These are phyloP conservation scores for Syrmaticus mikado DNA, from an alignment of 2,113 vertebrate genomes.

Conservation along the genomic window DNA sequence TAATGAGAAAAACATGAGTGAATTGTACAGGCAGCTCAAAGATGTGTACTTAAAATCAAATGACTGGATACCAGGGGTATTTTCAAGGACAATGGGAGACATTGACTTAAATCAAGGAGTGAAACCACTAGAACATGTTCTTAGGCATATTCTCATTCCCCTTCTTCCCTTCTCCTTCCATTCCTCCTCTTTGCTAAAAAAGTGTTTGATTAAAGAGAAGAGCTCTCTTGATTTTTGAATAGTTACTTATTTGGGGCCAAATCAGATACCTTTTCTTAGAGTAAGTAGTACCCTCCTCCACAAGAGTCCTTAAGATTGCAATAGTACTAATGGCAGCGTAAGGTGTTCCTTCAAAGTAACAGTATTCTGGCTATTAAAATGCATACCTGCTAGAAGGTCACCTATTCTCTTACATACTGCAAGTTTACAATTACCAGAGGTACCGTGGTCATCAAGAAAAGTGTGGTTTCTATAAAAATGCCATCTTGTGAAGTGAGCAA, in stretches of 20 bases:
- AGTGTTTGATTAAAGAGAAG: slow-evolving; percentile 57
- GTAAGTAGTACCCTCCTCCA: neutral
- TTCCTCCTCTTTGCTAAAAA: slow-evolving; percentile 4
- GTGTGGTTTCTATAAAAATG: neutral
- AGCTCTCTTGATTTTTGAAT: slow-evolving; percentile 33
- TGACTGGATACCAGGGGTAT: slow-evolving; percentile 2
- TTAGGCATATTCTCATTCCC: neutral
- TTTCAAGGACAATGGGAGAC: slow-evolving; percentile 44
- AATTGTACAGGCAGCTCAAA: neutral
- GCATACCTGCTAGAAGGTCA: neutral
- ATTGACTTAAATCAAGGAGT: slow-evolving; percentile 34
- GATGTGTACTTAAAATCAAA: slow-evolving; percentile 28
- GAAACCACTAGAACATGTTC: slow-evolving; percentile 61
- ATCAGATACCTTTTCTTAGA: slow-evolving; percentile 11
- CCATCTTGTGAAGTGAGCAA: neutral
- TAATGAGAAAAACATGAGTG: neutral
- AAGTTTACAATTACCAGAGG: neutral
- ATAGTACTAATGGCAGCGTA: neutral
- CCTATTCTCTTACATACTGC: neutral
- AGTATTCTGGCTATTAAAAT: neutral
- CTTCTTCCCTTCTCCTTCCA: slow-evolving; percentile 23
- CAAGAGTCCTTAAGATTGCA: slow-evolving; percentile 20
- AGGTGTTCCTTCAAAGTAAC: neutral
- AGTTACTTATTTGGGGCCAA: neutral
- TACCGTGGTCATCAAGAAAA: neutral